These are phyloP conservation scores for Anolis sagrei DNA, from an alignment of 2,113 vertebrate species.

Conservation along the genomic window DNA sequence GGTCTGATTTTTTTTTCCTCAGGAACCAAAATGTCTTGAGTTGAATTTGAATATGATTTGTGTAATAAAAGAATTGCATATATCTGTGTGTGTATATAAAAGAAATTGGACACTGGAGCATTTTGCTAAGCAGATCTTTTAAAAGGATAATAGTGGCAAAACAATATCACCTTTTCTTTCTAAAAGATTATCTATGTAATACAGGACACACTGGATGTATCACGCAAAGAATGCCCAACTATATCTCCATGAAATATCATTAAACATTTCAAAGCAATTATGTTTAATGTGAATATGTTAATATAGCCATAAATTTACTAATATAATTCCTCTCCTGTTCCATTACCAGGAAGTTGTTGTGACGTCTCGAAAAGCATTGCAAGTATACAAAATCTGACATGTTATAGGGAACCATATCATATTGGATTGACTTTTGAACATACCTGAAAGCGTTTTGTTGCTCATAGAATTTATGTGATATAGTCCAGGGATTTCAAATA, in stretches of 20 bases:
- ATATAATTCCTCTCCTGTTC: conserved; percentile 41
- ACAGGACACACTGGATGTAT: neutral
- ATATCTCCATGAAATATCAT: conserved; percentile 10
- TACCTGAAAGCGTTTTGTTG: conserved; percentile 76
- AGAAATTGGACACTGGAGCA: neutral
- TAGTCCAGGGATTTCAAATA: conserved; percentile 66
- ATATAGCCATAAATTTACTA: conserved; percentile 15
- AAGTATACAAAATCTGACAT: conserved; percentile 56
- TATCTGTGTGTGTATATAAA: too few species aligned
- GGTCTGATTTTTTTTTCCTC: neutral
- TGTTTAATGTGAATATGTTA: conserved; percentile 38
- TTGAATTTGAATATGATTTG: neutral
- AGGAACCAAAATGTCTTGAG: neutral
- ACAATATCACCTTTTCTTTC: neutral
- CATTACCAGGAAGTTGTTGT: conserved; percentile 54
- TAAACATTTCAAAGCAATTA: conserved; percentile 39
- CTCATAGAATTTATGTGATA: conserved; percentile 64
- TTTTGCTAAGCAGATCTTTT: neutral
- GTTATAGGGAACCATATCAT: conserved; percentile 55
- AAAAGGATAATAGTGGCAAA: neutral
- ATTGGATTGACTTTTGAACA: conserved; percentile 70
- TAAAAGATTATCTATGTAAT: neutral
- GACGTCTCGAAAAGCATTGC: conserved; percentile 63
- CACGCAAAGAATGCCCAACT: conserved; percentile 5
- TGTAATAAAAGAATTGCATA: neutral